A percentile compares a stretch with the other conserved stretches of the same genome.
Evolutionary conservation across 2,797 vertebrate genomes (phyloP).

Genomic region (Mus caroli): DNA sequence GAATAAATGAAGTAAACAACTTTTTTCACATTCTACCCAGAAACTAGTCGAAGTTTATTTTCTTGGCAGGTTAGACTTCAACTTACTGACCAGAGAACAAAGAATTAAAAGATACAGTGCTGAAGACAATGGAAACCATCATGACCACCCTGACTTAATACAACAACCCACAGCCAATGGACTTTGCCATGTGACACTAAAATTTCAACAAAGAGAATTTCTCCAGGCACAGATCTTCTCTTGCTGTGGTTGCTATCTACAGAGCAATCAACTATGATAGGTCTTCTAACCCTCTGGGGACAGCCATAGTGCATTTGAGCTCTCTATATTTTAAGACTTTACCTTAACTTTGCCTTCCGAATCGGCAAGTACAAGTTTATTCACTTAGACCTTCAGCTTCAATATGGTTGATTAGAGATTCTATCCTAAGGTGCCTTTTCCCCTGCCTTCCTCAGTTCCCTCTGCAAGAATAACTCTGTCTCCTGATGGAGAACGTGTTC

Average conservation of each 20-base stretch:
- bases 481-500: not conserved
- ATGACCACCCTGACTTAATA: not conserved
- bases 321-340: not conserved
- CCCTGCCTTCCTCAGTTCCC: not conserved
- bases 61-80: not conserved
- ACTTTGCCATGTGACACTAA: not conserved
- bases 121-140: not conserved
- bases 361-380: not conserved
- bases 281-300: not conserved
- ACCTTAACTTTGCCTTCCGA: not conserved
- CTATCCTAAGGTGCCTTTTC: not conserved
- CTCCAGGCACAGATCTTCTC: not conserved
- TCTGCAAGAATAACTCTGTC: not conserved
- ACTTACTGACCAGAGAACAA: not conserved
- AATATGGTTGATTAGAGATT: not conserved
- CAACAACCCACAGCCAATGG: not conserved
- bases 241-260: not conserved
- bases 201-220: slow-evolving; percentile 28
- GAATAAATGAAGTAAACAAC: not conserved
- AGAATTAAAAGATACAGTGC: not conserved
- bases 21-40: not conserved
- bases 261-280: not conserved
- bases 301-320: not conserved
- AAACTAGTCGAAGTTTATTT: slow-evolving; percentile 20
- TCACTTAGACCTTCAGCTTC: not conserved